Percentiles rank a stretch among this genome's conserved stretches.
Evolutionary conservation across 2,888 invertebrate genomes (phyloP).

Genomic region (Orchestes rusci): DNA sequence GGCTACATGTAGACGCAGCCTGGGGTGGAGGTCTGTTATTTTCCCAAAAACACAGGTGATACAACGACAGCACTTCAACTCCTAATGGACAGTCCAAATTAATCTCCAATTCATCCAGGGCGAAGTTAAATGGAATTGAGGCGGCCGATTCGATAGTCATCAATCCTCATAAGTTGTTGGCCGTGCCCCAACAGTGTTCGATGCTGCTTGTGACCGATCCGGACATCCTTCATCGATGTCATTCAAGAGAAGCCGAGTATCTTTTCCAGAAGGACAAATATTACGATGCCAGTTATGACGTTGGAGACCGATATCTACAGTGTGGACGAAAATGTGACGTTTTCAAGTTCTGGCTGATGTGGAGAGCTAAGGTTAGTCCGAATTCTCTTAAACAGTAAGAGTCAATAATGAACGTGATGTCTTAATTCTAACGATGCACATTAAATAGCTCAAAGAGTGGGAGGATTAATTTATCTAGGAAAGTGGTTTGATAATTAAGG

Average conservation of each 20-base stretch:
- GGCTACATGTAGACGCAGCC: slow-evolving; percentile 76
- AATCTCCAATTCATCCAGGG: slow-evolving; percentile 15
- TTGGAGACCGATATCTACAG: slow-evolving; percentile 57
- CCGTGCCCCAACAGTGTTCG: slow-evolving; percentile 53
- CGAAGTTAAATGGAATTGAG: slow-evolving; percentile 48
- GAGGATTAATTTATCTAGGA: neutral
- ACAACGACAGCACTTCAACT: neutral
- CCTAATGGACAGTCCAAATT: neutral
- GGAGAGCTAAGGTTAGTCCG: slow-evolving; percentile 54
- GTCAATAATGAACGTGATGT: neutral
- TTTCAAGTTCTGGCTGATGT: slow-evolving; percentile 65
- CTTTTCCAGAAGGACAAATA: slow-evolving; percentile 52
- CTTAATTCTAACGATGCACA: neutral
- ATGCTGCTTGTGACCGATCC: slow-evolving; percentile 44
- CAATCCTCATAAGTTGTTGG: slow-evolving; percentile 57
- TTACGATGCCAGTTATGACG: slow-evolving; percentile 47
- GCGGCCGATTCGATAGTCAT: slow-evolving; percentile 53
- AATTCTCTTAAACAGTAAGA: neutral
- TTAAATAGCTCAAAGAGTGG: neutral
- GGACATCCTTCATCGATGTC: slow-evolving; percentile 43
- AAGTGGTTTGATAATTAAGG: slow-evolving; percentile 14
- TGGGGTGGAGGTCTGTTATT: slow-evolving; percentile 56
- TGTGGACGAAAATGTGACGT: slow-evolving; percentile 64
- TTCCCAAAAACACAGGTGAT: slow-evolving; percentile 45
- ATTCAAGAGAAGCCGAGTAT: slow-evolving; percentile 48